Conservation (phyloP, 2,797 vertebrate species). For the Tinamus major region DNA sequence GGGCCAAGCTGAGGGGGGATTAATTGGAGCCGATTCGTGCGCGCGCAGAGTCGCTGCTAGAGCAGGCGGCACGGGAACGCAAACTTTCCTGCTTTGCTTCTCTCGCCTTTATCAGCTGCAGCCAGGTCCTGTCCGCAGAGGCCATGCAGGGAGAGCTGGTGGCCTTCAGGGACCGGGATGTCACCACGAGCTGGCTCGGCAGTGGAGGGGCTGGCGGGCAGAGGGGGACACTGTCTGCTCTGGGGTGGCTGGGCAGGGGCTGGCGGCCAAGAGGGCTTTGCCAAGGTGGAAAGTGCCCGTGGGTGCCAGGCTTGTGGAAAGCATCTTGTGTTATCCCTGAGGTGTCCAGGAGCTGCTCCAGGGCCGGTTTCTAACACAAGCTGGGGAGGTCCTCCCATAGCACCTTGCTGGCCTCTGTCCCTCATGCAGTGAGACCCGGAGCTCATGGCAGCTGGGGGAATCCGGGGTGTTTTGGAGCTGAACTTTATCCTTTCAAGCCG, state of each 20-base stretch:
- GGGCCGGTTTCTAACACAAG: not conserved
- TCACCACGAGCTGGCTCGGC: not conserved
- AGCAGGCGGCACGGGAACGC: not conserved
- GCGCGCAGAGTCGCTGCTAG: not conserved
- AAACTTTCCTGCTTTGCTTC: conserved; percentile 39
- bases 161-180: not conserved
- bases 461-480: not conserved
- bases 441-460: not conserved
- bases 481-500: conserved; percentile 57
- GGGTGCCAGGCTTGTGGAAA: not conserved
- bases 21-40: conserved; percentile 78
- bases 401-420: not conserved
- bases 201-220: not conserved
- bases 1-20: conserved; percentile 75
- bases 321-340: not conserved
- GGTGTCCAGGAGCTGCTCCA: not conserved
- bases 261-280: not conserved
- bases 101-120: not conserved
- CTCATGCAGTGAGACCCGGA: fast-evolving
- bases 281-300: not conserved
- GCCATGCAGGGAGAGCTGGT: not conserved
- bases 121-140: not conserved
- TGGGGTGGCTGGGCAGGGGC: not conserved
- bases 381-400: not conserved
- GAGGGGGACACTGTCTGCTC: not conserved